phyloP scores from a whole-genome alignment of 2,888 invertebrate species.

The Caenorhabditis drosophilae region DNA sequence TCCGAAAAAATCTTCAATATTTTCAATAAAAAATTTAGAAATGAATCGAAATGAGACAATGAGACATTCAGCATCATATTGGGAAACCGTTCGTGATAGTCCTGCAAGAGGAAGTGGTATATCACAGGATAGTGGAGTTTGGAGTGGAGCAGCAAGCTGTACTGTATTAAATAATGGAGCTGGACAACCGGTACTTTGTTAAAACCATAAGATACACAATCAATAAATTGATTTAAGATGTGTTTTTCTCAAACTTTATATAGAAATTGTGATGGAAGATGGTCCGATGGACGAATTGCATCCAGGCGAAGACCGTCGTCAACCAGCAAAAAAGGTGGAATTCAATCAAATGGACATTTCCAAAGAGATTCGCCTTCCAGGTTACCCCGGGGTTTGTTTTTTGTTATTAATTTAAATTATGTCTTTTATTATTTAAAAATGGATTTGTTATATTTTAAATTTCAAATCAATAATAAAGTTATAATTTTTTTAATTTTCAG shows the following conservation, averaged over 20 bases:
- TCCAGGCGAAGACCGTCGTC: slow-evolving; percentile 20
- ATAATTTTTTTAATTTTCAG: slow-evolving; percentile 22
- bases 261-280: slow-evolving; percentile 58
- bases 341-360: slow-evolving; percentile 26
- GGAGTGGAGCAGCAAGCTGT: slow-evolving; percentile 25
- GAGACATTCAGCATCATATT: slow-evolving; percentile 28
- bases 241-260: slow-evolving; percentile 46
- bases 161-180: slow-evolving; percentile 17
- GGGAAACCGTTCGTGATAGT: slow-evolving; percentile 20
- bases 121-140: slow-evolving; percentile 37
- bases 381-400: slow-evolving; percentile 39
- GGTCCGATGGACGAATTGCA: slow-evolving; percentile 57
- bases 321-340: too few species aligned
- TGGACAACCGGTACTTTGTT: slow-evolving; percentile 23
- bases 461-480: slow-evolving; percentile 2
- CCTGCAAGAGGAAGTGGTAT: slow-evolving; percentile 33
- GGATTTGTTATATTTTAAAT: too few species aligned
- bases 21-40: slow-evolving; percentile 12
- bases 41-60: slow-evolving; percentile 16
- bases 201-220: not conserved
- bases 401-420: too few species aligned
- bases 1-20: too few species aligned
- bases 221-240: slow-evolving; percentile 3
- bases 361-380: slow-evolving; percentile 48
- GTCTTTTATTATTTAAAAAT: too few species aligned